phyloP scores from a whole-genome alignment of 2,113 vertebrate species.

The Dicrurus megarhynchus region DNA sequence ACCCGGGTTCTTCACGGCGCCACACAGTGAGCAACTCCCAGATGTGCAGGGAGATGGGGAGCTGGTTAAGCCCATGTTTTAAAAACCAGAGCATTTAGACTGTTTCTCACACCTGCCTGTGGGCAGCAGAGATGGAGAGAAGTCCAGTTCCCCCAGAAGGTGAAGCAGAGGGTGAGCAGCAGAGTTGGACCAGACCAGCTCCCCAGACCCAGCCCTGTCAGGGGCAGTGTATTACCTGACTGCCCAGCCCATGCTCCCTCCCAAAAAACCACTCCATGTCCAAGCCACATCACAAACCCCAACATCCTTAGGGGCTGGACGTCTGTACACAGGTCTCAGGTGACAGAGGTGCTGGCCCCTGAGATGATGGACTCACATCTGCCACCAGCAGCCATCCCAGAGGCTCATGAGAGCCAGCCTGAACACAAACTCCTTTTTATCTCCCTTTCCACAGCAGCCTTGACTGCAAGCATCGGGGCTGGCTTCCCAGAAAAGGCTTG shows the following conservation, averaged over 20 bases:
- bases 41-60: background rate
- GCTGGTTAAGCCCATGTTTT: background rate
- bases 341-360: background rate
- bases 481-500: background rate
- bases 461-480: background rate
- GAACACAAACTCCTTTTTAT: background rate
- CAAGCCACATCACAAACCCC: background rate
- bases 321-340: background rate
- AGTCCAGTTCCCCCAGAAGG: background rate
- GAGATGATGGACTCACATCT: background rate
- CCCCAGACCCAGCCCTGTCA: background rate
- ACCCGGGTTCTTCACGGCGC: background rate
- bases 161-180: background rate
- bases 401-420: rapidly evolving
- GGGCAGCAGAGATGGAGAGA: background rate
- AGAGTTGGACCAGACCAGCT: background rate
- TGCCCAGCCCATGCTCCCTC: background rate
- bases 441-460: background rate
- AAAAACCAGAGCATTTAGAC: background rate
- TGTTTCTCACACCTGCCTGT: background rate
- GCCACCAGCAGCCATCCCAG: background rate
- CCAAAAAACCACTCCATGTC: background rate
- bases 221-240: rapidly evolving
- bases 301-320: rapidly evolving
- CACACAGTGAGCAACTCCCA: background rate